Base-by-base conservation (phyloP, 2,888 invertebrate genomes). In the Keiferia lycopersicella region DNA sequence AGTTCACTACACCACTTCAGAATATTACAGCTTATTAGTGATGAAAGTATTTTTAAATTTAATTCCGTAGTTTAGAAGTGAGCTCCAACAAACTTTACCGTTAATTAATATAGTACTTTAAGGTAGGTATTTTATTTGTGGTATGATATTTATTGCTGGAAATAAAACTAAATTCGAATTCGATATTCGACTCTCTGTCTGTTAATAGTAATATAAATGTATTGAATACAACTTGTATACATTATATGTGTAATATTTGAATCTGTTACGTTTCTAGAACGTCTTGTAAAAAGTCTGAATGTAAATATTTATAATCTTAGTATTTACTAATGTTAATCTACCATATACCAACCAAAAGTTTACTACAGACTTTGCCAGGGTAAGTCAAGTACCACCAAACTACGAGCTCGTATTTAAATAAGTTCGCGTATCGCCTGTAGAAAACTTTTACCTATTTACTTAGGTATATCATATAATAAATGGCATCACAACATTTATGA, bases 221-320 rank as follows among this genome's bases (percentile, higher is more conserved):
- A 8, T 53, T 16, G 11, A 8, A 20, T 16, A 26, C 26, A 26
- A 26, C 6, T 26, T 26, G 26, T 26, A 26, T 26, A 14, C n/a
- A 41, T 16, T 11, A 8, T 39, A 48, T n/a, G n/a, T n/a, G n/a
- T n/a, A n/a, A n/a, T 48, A 20, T 61, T 48, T 26, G 11, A 48
- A 30, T 41, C 22, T 16, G 16, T 16, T 38, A 59, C 45, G 45
- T 61, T 51, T 34, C 34, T 18, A 51, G 11, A 51, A 62, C 41
- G 26, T 62, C 48, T 62, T 61, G 64, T 64, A 63, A 58, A 84
- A 88, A 88, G 87, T 88, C 87, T 88, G 88, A 87, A 77, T 87
- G 87, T 87, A 85, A 77, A 83, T 87, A 87, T 73, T 74, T 78
- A 69, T 66, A 71, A 77, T 78, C 72, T 69, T 64, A 66, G 69